Evolutionary conservation across 2,797 vertebrate species (phyloP), one percentile per base, ranked within the genome.

Genomic region (Cossypha polioptera): DNA sequence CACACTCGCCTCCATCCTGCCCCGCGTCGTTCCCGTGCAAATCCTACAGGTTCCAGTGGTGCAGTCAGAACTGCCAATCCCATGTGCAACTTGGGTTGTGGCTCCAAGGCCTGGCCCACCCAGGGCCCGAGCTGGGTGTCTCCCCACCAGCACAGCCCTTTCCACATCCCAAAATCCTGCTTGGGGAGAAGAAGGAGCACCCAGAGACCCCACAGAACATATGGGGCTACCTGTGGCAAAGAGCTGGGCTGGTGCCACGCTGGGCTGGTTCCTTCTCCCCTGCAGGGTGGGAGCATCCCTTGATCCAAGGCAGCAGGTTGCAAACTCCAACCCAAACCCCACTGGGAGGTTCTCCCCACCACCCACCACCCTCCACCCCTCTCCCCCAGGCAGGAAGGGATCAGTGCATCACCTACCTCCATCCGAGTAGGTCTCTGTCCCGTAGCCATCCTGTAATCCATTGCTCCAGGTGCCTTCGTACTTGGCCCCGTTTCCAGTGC

Each of bases 391-490:
- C 10, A 5, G 50, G 57, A 74, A 55, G 63, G 51, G n/a, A 84
- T 6, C 8, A 15, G 26, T 21, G 54, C 67, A 73, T 71, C 94
- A 94, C 99, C 98, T 98, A 99, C 99, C 99, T 99, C 99, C 99
- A 93, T 99, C 99, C 8, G 99, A 99, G 97, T 99, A 99, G 36
- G 99, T 99, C 98, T 99, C 99, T 0, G 99, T 99, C 83, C 99
- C 99, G 16, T 99, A 99, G 94, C 99, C 99, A 72, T 99, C 99
- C 98, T 99, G 99, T 96, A 99, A 98, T 55, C 99, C 99, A 62
- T 99, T 99, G 98, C 99, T 99, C 99, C 99, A 99, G 62, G 99
- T 99, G 59, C 99, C 99, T 97, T 99, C 99, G 20, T 99, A 99
- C 97, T 99, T 99, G 97, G 99, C 99, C 35, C 99, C 99, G 35